A percentile compares a stretch with the other conserved stretches of the same genome.
phyloP scores from a whole-genome alignment of 2,113 vertebrate genomes.

The Cephalopholis sonnerati region DNA sequence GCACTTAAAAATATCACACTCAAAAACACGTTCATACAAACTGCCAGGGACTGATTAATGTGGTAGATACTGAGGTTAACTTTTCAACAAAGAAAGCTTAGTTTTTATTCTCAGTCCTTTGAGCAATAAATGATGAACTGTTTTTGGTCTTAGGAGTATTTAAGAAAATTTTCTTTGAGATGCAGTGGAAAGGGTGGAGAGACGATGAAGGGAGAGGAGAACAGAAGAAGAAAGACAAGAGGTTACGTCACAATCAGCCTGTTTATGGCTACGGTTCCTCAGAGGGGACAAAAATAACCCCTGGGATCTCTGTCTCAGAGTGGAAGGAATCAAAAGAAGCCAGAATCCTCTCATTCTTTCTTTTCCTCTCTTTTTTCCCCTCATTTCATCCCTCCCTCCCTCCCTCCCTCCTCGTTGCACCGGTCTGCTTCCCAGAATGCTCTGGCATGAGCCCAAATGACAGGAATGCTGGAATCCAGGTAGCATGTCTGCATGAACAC shows the following conservation, averaged over 20 bases:
- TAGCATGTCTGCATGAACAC: slow-evolving; percentile 65
- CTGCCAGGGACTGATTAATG: background rate
- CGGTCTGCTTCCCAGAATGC: slow-evolving; percentile 64
- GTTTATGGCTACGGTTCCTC: slow-evolving; percentile 58
- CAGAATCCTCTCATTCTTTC: slow-evolving; percentile 51
- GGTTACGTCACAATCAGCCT: slow-evolving; percentile 56
- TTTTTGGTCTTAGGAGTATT: background rate
- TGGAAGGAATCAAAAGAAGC: slow-evolving; percentile 61
- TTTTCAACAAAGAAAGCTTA: background rate
- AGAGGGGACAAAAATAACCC: slow-evolving; percentile 62
- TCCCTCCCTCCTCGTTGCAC: slow-evolving; percentile 45
- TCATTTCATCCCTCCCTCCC: slow-evolving; percentile 52
- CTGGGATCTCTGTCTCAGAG: slow-evolving; percentile 50
- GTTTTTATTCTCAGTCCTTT: background rate
- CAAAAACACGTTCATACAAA: background rate
- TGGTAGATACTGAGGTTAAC: background rate
- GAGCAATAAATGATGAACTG: background rate
- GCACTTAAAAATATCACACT: background rate
- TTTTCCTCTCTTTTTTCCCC: slow-evolving; percentile 41
- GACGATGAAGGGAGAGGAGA: background rate
- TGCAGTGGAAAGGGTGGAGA: background rate
- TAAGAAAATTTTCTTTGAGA: background rate
- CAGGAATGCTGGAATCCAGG: slow-evolving; percentile 83
- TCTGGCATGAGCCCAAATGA: slow-evolving; percentile 73
- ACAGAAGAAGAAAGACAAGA: background rate